These are phyloP conservation scores for Coendou prehensilis DNA, from an alignment of 2,797 vertebrate genomes.

Conservation along the genomic window DNA sequence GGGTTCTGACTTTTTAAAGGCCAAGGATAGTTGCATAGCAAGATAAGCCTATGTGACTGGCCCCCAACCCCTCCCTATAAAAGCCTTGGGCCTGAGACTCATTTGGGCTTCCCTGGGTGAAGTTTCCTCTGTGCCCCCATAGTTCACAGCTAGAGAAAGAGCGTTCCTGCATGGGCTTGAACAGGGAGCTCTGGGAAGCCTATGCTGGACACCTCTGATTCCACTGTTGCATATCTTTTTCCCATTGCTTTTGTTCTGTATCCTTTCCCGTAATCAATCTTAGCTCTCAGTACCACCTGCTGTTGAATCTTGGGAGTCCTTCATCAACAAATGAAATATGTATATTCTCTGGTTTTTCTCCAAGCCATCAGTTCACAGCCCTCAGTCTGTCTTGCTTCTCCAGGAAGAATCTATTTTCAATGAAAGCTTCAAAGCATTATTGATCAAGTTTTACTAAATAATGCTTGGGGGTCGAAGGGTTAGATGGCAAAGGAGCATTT, in stretches of 20 bases:
- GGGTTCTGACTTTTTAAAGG: neutral
- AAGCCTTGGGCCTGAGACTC: neutral
- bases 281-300: neutral
- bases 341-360: neutral
- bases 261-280: neutral
- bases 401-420: conserved; percentile 12
- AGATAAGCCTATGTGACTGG: neutral
- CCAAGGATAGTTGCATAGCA: neutral
- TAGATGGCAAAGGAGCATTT: neutral
- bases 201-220: neutral
- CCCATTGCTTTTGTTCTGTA: neutral
- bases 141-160: neutral
- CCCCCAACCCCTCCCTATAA: neutral
- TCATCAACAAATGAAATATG: neutral
- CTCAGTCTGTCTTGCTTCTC: neutral
- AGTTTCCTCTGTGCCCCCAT: neutral
- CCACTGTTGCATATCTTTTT: neutral
- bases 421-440: neutral
- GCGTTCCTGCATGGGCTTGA: neutral
- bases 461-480: neutral
- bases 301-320: neutral
- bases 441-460: conserved; percentile 26
- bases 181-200: neutral
- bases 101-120: neutral
- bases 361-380: neutral